phyloP scores from a whole-genome alignment of 2,888 invertebrate species.

The Napeogenes sylphis region DNA sequence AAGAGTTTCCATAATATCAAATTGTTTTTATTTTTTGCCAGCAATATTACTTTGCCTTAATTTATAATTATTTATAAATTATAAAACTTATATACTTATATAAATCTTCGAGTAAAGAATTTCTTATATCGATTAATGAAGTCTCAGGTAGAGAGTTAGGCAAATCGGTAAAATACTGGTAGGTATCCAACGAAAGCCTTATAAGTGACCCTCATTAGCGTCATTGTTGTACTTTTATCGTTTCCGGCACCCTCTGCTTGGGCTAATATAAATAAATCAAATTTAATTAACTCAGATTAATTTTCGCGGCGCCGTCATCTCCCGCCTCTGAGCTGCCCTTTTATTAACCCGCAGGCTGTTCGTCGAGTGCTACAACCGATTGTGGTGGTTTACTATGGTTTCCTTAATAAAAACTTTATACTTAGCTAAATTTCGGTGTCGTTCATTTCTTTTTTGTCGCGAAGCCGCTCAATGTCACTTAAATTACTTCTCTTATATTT shows the following conservation, averaged over 20 bases:
- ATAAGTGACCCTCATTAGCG: conserved; percentile 73
- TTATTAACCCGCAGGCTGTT: conserved; percentile 66
- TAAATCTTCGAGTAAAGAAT: conserved; percentile 44
- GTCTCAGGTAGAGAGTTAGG: conserved; percentile 47
- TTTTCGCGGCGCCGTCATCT: conserved; percentile 61
- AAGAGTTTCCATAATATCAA: too few relatives aligned
- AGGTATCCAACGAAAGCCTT: conserved; percentile 67
- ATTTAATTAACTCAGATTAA: conserved; percentile 78
- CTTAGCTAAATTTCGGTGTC: conserved; percentile 63
- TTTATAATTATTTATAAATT: too few relatives aligned
- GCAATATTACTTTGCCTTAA: too few relatives aligned
- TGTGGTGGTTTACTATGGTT: conserved; percentile 60
- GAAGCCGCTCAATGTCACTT: conserved; percentile 56
- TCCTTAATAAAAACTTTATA: conserved; percentile 75
- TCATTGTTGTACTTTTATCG: conserved; percentile 73
- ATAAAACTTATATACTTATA: neutral
- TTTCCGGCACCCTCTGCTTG: conserved; percentile 50
- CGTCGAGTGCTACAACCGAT: conserved; percentile 53
- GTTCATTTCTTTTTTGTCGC: conserved; percentile 42
- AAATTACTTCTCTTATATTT: conserved; percentile 57
- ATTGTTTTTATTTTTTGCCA: too few relatives aligned
- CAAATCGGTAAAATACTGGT: conserved; percentile 67
- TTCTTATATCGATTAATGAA: conserved; percentile 47
- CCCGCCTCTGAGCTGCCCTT: conserved; percentile 57
- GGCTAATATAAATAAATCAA: conserved; percentile 74